phyloP scores from a whole-genome alignment of 2,888 invertebrate species.

The Conomelus anceps region DNA sequence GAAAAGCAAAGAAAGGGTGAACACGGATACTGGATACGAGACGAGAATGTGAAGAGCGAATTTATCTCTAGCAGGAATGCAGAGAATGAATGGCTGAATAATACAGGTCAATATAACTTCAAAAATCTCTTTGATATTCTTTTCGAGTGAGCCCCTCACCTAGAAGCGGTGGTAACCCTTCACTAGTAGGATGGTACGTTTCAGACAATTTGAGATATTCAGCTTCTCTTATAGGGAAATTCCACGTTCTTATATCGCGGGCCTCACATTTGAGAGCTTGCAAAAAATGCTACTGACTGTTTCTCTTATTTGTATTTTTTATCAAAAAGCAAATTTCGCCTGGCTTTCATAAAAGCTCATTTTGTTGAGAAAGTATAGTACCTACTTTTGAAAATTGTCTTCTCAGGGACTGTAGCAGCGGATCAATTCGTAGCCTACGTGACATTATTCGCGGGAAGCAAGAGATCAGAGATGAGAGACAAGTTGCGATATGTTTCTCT shows the following conservation, averaged over 20 bases:
- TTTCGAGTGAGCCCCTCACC: neutral
- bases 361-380: neutral
- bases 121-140: neutral
- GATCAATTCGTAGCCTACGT: neutral
- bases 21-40: no score
- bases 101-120: neutral
- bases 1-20: neutral
- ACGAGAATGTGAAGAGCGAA: no score
- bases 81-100: neutral
- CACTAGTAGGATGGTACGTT: neutral
- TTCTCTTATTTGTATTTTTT: neutral
- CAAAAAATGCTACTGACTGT: neutral
- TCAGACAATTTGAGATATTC: neutral
- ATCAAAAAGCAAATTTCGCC: neutral
- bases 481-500: no score
- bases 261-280: neutral
- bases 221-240: neutral
- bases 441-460: neutral
- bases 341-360: neutral
- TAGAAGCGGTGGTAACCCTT: neutral
- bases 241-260: neutral
- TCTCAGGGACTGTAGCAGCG: no score
- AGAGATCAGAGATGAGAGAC: no score
- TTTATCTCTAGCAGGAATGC: neutral
- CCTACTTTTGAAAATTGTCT: neutral